Percentiles rank a stretch among this genome's conserved stretches.
Evolutionary conservation across 64 coral and sea anemone genomes (phyloP).

Genomic region (Cladopsammia gracilis): DNA sequence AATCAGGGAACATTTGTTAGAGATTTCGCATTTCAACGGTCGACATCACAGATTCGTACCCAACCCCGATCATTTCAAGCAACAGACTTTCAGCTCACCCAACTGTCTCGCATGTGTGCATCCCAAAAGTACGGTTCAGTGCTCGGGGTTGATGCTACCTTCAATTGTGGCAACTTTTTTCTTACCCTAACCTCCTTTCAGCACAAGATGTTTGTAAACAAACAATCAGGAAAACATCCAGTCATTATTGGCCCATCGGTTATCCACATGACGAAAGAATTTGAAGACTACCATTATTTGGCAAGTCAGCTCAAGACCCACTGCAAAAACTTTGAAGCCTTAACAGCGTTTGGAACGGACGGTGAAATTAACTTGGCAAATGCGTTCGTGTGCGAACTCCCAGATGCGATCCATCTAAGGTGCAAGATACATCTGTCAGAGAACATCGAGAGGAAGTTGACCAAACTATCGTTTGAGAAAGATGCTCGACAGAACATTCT

Average conservation of each 20-base stretch:
- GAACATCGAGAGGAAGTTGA: too few species aligned
- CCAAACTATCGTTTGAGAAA: not conserved
- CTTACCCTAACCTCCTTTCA: not conserved
- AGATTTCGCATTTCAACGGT: constrained; percentile 16
- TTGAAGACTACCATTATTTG: constrained; percentile 35
- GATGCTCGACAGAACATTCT: constrained; percentile 23
- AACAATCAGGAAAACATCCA: constrained; percentile 17
- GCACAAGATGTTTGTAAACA: constrained; percentile 47
- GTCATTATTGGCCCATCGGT: constrained; percentile 50
- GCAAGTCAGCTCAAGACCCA: constrained; percentile 38
- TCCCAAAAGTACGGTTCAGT: constrained; percentile 11
- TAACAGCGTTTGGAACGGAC: constrained; percentile 38
- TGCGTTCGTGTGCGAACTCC: constrained; percentile 42
- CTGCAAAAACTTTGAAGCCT: constrained; percentile 41
- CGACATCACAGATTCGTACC: not conserved
- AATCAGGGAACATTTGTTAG: not conserved
- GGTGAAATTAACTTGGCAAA: constrained; percentile 32
- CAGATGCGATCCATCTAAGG: constrained; percentile 34
- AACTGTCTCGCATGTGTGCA: constrained; percentile 45
- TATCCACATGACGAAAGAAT: constrained; percentile 27
- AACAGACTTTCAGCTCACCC: constrained; percentile 40
- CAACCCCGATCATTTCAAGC: constrained; percentile 57
- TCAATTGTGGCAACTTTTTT: constrained; percentile 37
- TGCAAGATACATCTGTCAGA: constrained; percentile 47
- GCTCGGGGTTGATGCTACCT: constrained; percentile 61